Base-by-base conservation (phyloP, 2,888 invertebrate genomes). In the Drosophila borealis region DNA sequence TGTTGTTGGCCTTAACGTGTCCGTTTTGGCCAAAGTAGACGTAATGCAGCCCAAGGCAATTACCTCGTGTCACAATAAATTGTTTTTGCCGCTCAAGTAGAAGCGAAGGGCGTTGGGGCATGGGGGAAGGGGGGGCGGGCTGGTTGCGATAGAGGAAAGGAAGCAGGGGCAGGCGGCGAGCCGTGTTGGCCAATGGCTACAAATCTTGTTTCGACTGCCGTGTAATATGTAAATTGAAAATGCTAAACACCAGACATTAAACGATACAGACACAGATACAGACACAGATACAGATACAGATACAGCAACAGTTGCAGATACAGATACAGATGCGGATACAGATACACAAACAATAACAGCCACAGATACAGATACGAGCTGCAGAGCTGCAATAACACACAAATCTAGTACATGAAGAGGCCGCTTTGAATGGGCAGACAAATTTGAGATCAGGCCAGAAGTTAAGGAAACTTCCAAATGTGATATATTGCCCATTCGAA, bases 201-300 rank as follows among this genome's bases (percentile, higher is more conserved):
- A 89, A 89, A 85, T 89, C 84, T 88, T 85, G 84, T 87, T 88
- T 80, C 86, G 80, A 79, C 88, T 74, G 70, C 82, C 88, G 88
- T 85, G 84, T 85, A 88, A 85, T 85, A 85, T 85, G 89, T 89
- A 85, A 85, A 85, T 85, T 89, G 84, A 80, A 89, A 85, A 85
- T 85, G 89, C 89, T 85, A 83, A 83, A 83, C 89, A 89, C 89
- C 89, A 86, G 89, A 86, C 87, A 83, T 88, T 88, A 86, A 84
- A 64, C 72, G 73, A 50, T 70, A 71, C 82, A 59, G 59, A 69
- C 63, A 62, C 39, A 42, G 55, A 53, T 53, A 37, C 46, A 67
- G 59, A 69, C 63, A 62, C 39, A 42, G 55, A 53, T 53, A 37
- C 46, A 67, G 44, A 56, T 55, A 48, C 57, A 64, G 39, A 54